Base-by-base conservation (phyloP, 2,797 vertebrate species). In the Salmo trutta region DNA sequence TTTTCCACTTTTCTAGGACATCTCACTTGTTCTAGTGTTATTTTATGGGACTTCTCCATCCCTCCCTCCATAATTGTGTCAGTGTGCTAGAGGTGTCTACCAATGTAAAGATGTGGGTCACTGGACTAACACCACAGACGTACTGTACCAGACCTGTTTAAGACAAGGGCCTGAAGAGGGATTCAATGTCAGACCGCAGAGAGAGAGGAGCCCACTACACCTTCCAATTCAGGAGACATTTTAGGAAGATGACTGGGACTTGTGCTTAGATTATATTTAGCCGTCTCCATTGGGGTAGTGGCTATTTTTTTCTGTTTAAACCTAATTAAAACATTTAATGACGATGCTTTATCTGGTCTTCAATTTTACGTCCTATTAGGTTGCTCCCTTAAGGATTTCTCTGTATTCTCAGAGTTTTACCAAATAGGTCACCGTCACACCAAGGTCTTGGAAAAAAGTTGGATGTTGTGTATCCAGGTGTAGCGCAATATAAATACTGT, bases 281-380 rank as follows among this genome's bases (percentile, higher is more conserved):
- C 88, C 67, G 31, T 77, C 75, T 88, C 93, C 89, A 1, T 81
- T 1, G 92, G 90, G 94, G 88, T 84, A 73, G 77, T 77, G 19
- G 0, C 15, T 79, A 77, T 91, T 84, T 84, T 80, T 83, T 79
- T 80, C 84, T 88, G 81, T 88, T 91, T 0, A 88, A 36, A 24
- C 87, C 94, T 90, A 94, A 95, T 95, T 95, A 95, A 94, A 91
- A 83, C 87, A 91, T 87, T 89, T 93, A 94, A 94, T 95, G 89
- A 93, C 87, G 88, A 87, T 90, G 88, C 94, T 93, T 94, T 91
- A 94, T 94, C 90, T 91, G 84, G 93, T 91, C 88, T 89, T 92
- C 87, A 91, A 93, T 95, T 90, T 92, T 89, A 91, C 81, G 82
- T 91, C 83, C 90, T 93, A 95, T 95, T 95, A 93, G 86, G 88